Percentiles rank a stretch among this genome's conserved stretches.
phyloP scores from a whole-genome alignment of 2,113 vertebrate species.

The Alosa alosa region DNA sequence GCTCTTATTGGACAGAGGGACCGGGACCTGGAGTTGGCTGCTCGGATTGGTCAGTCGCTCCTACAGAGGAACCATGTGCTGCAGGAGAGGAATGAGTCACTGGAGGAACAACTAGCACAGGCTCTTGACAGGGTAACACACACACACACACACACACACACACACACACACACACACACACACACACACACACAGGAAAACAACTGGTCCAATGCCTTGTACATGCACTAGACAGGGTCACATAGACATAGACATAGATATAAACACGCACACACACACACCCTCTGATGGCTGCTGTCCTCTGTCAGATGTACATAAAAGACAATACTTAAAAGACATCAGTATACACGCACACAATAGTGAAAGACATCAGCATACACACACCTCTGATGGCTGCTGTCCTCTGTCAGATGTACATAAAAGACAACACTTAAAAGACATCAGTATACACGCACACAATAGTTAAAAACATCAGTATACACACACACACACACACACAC shows the following conservation, averaged over 20 bases:
- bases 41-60: slow-evolving; percentile 94
- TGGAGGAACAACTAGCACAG: slow-evolving; percentile 91
- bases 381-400: neutral
- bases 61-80: slow-evolving; percentile 89
- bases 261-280: neutral
- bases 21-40: slow-evolving; percentile 92
- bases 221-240: slow-evolving; percentile 88
- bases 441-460: no score
- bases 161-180: neutral
- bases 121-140: slow-evolving; percentile 83
- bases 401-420: no score
- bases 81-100: slow-evolving; percentile 86
- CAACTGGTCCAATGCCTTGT: no score
- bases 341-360: neutral
- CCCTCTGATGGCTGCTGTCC: no score
- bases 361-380: neutral
- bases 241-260: neutral
- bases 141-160: slow-evolving; percentile 7
- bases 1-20: slow-evolving; percentile 76
- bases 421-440: no score
- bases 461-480: no score
- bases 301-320: no score
- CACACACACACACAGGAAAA: neutral
- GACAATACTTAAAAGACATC: no score
- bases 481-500: neutral